Base-by-base conservation (phyloP, 2,888 invertebrate species). In the Drosophila koepferae region DNA sequence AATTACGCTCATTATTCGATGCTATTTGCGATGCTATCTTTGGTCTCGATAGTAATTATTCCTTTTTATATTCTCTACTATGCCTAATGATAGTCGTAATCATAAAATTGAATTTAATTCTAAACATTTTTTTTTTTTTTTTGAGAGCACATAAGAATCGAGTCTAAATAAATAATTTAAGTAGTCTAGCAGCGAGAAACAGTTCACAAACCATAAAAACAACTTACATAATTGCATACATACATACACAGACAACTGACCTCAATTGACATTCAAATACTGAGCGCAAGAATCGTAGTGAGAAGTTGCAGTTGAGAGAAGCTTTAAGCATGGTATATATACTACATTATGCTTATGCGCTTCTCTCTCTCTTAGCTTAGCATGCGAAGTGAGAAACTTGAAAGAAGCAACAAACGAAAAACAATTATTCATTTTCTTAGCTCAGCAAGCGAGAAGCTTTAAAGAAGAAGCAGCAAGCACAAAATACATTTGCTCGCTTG, bases 21-120 rank as follows among this genome's bases (percentile, higher is more conserved):
- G 90, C 90, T 86, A 90, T 86, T 71, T 86, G 86, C 86, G 86
- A 86, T 88, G 86, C 86, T 86, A 86, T 86, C 86, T 86, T 86
- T 90, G 86, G 86, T 90, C 86, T 86, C 89, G 86, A 86, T 90
- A 86, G 86, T 86, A 86, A 86, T 86, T 86, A 86, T 86, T 75
- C 88, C 88, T 82, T 79, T 86, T 86, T 89, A 78, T 88, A 88
- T 77, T 82, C 72, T 84, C 82, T 81, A 74, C 71, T 89, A 88
- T 81, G 77, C 81, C 80, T 88, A 88, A 82, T 76, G 80, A 80
- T 80, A 77, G 77, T 77, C 68, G 63, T 87, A 87, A 81, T 70
- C 68, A 72, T 76, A 82, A 77, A 56, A 20, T 55, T 28, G 20
- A 55, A 28, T 5, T 9, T 28, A 41, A 55, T 41, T 55, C 23